A percentile compares a stretch with the other conserved stretches of the same genome.
These are phyloP conservation scores for Poecilus cupreus DNA, from an alignment of 2,888 invertebrate genomes.

Conservation along the genomic window DNA sequence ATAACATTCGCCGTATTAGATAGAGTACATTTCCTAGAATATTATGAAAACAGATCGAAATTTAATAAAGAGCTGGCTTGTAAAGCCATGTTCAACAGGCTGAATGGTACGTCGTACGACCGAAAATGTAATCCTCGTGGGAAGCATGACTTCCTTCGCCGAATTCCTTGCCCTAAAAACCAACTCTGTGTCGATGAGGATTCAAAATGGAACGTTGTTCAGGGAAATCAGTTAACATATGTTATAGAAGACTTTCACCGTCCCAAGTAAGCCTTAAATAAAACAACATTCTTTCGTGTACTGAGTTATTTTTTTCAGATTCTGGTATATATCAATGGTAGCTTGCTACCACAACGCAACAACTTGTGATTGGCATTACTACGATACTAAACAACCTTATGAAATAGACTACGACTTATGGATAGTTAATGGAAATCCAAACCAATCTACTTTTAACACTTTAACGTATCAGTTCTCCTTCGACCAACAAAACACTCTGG, in stretches of 20 bases:
- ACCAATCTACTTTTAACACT: slow-evolving; percentile 88
- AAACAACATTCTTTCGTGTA: not conserved
- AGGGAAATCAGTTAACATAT: slow-evolving; percentile 94
- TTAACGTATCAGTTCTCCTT: slow-evolving; percentile 97
- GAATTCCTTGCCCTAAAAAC: slow-evolving; percentile 87
- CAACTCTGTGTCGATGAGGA: slow-evolving; percentile 91
- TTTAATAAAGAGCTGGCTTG: slow-evolving; percentile 85
- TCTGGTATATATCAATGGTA: slow-evolving; percentile 97
- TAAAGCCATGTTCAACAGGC: slow-evolving; percentile 88
- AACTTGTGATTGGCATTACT: slow-evolving; percentile 89
- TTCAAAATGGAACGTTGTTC: slow-evolving; percentile 87
- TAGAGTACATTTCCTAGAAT: slow-evolving; percentile 90
- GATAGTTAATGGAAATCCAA: slow-evolving; percentile 97
- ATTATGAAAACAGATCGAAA: slow-evolving; percentile 86
- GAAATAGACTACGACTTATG: slow-evolving; percentile 91
- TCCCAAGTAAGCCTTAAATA: slow-evolving; percentile 81
- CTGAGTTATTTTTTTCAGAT: slow-evolving; percentile 75
- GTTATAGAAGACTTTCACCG: slow-evolving; percentile 91
- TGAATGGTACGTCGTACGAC: slow-evolving; percentile 90
- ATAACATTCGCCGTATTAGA: slow-evolving; percentile 94
- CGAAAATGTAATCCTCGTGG: slow-evolving; percentile 86
- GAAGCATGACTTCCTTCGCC: slow-evolving; percentile 85
- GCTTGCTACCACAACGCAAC: slow-evolving; percentile 89
- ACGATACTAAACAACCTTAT: slow-evolving; percentile 69
- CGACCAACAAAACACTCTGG: slow-evolving; percentile 94